These are phyloP conservation scores for Trichogramma dendrolimi DNA, from an alignment of 2,888 invertebrate species.

Conservation along the genomic window DNA sequence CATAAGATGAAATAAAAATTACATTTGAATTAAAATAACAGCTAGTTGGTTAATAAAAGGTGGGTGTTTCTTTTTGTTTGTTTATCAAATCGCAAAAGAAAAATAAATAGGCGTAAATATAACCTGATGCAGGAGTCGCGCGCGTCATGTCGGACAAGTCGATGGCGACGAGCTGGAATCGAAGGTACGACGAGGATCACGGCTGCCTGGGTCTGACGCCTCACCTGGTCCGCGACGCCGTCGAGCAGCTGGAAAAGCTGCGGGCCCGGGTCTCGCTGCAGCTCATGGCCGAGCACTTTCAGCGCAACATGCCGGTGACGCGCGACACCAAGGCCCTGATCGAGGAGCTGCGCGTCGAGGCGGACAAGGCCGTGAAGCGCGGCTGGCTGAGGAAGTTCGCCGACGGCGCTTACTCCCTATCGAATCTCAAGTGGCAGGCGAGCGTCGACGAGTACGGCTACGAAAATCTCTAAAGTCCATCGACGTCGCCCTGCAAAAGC, in stretches of 20 bases:
- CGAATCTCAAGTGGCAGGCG: constrained; percentile 32
- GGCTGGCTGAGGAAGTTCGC: constrained; percentile 36
- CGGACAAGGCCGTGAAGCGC: constrained; percentile 37
- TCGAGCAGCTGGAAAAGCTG: constrained; percentile 35
- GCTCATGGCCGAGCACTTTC: constrained; percentile 37
- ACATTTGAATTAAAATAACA: no score
- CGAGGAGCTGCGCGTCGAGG: constrained; percentile 34
- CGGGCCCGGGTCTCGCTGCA: constrained; percentile 34
- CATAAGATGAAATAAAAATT: no score
- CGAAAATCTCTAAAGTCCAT: neutral
- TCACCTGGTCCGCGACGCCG: constrained; percentile 37
- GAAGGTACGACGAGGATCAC: no score
- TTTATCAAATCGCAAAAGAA: no score
- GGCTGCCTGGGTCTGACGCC: constrained; percentile 31
- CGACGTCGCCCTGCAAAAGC: no score
- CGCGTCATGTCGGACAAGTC: neutral
- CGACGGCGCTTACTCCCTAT: constrained; percentile 35
- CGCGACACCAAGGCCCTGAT: constrained; percentile 29
- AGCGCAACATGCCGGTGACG: constrained; percentile 35
- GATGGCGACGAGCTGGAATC: no score
- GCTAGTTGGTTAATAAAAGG: no score
- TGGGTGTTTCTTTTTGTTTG: no score
- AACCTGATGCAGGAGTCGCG: no score
- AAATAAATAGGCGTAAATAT: no score
- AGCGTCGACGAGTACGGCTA: constrained; percentile 16